Percentiles rank a stretch among this genome's conserved stretches.
These are phyloP conservation scores for Cariama cristata DNA, from an alignment of 2,113 vertebrate species.

Conservation along the genomic window DNA sequence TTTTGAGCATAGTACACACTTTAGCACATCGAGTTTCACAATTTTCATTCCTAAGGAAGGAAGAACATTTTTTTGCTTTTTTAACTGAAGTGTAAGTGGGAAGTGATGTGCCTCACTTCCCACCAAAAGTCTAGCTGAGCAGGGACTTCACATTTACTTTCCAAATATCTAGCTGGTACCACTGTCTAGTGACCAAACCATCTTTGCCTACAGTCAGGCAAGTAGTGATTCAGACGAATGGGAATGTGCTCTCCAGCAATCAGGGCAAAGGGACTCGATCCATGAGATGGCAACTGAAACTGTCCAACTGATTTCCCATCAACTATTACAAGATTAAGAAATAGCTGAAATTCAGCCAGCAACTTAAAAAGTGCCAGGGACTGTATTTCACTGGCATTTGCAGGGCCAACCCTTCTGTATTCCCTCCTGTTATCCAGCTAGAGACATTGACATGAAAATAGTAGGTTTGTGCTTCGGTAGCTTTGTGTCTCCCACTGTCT, in stretches of 20 bases:
- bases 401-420: background rate
- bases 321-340: constrained; percentile 8
- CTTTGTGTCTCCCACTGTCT: background rate
- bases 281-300: background rate
- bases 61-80: background rate
- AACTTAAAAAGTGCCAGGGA: background rate
- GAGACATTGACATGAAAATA: background rate
- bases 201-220: background rate
- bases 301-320: background rate
- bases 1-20: background rate
- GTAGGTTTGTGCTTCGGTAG: background rate
- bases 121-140: background rate
- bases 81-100: background rate
- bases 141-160: background rate
- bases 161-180: background rate
- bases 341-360: background rate
- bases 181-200: background rate
- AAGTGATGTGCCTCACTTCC: background rate
- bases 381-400: background rate
- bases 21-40: background rate
- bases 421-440: background rate
- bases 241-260: background rate
- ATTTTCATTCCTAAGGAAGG: background rate
- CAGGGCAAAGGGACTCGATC: background rate
- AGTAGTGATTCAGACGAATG: background rate